phyloP scores from a whole-genome alignment of 2,888 invertebrate genomes.

The Gasteruption jaculator region DNA sequence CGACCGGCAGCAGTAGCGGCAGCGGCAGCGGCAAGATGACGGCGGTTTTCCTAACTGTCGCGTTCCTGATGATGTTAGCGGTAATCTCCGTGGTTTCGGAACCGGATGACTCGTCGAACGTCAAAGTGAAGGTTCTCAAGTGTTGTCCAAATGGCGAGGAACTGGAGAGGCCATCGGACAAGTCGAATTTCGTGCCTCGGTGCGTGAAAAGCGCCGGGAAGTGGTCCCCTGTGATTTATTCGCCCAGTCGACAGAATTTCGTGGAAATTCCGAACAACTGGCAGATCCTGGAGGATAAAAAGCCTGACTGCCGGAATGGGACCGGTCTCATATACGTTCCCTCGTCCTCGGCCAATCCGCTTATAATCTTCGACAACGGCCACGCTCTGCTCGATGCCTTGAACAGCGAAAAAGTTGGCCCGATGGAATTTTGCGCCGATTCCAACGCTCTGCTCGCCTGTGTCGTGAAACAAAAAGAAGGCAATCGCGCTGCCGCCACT shows the following conservation, averaged over 20 bases:
- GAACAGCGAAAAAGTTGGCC: slow-evolving; percentile 52
- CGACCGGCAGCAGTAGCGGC: too few relatives aligned
- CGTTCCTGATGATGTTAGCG: slow-evolving; percentile 15
- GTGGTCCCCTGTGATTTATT: slow-evolving; percentile 61
- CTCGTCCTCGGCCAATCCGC: slow-evolving; percentile 40
- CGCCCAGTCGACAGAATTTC: slow-evolving; percentile 52
- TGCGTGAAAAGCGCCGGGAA: slow-evolving; percentile 39
- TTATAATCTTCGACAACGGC: slow-evolving; percentile 64
- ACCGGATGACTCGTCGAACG: slow-evolving; percentile 20
- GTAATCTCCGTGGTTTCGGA: slow-evolving; percentile 17
- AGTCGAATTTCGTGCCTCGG: slow-evolving; percentile 22
- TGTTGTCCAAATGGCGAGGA: slow-evolving; percentile 58
- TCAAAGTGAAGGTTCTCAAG: slow-evolving; percentile 50
- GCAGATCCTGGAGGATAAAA: slow-evolving; percentile 44
- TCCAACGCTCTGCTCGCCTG: slow-evolving; percentile 64
- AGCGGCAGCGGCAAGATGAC: too few relatives aligned
- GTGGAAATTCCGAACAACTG: slow-evolving; percentile 56
- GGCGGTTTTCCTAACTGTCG: background rate
- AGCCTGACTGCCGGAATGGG: slow-evolving; percentile 48
- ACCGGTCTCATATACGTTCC: slow-evolving; percentile 42
- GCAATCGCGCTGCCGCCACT: slow-evolving; percentile 41
- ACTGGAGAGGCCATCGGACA: slow-evolving; percentile 46
- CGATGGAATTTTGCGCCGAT: slow-evolving; percentile 67
- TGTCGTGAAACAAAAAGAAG: slow-evolving; percentile 40
- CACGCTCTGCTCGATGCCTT: slow-evolving; percentile 57